A percentile compares a stretch with the other conserved stretches of the same genome.
These are phyloP conservation scores for Rynchops niger DNA, from an alignment of 2,113 vertebrate species.

Conservation along the genomic window DNA sequence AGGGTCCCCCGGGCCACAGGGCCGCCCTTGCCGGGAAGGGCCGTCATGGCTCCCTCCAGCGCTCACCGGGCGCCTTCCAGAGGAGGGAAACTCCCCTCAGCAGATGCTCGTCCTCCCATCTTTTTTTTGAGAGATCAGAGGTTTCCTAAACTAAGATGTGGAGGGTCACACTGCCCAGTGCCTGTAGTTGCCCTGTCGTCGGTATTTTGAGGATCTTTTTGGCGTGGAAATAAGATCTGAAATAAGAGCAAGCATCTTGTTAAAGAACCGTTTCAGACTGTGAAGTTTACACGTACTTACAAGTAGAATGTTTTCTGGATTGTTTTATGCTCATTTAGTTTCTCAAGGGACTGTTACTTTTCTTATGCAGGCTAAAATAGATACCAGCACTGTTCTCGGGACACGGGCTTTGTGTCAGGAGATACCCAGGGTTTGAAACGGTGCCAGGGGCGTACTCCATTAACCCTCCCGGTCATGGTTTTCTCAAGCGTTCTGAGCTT, in stretches of 20 bases:
- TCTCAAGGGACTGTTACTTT: not conserved
- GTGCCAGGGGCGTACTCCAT: not conserved
- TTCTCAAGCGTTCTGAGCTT: not conserved
- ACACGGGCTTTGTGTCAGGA: not conserved
- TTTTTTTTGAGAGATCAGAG: not conserved
- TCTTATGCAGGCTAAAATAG: not conserved
- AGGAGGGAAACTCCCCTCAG: not conserved
- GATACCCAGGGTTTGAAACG: too few species aligned
- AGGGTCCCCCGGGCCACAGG: too few species aligned
- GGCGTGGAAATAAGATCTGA: not conserved
- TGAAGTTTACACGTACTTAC: not conserved
- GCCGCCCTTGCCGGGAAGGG: too few species aligned
- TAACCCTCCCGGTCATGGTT: not conserved
- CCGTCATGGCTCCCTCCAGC: not conserved
- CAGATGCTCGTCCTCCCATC: rapidly evolving
- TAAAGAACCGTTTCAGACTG: not conserved
- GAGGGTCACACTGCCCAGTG: not conserved
- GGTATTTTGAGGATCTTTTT: not conserved
- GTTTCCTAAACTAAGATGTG: not conserved
- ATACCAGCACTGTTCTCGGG: rapidly evolving
- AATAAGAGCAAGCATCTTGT: not conserved
- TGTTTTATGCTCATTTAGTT: not conserved
- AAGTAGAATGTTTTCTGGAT: not conserved
- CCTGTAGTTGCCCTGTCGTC: not conserved
- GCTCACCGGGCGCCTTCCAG: rapidly evolving